Conservation (phyloP, 2,888 invertebrate species). For the Spodoptera littoralis region DNA sequence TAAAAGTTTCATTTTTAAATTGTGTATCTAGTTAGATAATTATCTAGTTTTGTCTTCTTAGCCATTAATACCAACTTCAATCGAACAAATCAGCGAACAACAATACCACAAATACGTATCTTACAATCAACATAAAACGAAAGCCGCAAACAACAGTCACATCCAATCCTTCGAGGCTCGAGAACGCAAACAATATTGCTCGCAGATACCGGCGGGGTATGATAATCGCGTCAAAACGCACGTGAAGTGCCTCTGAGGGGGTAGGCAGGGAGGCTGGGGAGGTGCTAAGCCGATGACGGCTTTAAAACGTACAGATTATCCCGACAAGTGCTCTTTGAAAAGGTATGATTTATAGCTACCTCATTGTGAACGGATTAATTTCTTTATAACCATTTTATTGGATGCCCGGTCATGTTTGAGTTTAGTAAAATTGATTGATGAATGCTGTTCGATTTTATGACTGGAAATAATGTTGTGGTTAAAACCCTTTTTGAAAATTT, state of each 20-base stretch:
- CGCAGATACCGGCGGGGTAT: conserved; percentile 86
- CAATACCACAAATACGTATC: background rate
- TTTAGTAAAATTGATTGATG: conserved; percentile 21
- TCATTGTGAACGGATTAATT: conserved; percentile 60
- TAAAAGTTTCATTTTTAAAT: too few relatives aligned
- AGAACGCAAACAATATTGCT: conserved; percentile 83
- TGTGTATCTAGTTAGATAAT: too few relatives aligned
- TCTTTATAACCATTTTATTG: conserved; percentile 46
- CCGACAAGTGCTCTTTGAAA: conserved; percentile 79
- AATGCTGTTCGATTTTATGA: background rate
- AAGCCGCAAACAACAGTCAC: conserved; percentile 36
- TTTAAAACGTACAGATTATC: conserved; percentile 87
- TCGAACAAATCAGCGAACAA: background rate
- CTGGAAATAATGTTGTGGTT: background rate
- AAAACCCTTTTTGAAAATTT: background rate
- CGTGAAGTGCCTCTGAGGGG: conserved; percentile 78
- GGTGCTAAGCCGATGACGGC: conserved; percentile 83
- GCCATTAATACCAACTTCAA: too few relatives aligned
- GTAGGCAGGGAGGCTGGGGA: conserved; percentile 29
- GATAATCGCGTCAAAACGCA: conserved; percentile 89
- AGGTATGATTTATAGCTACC: conserved; percentile 78
- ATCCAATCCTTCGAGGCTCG: conserved; percentile 54
- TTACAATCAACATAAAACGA: too few relatives aligned
- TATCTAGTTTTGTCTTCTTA: too few relatives aligned
- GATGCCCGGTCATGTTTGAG: conserved; percentile 12